Evolutionary conservation across 53 echinoderm and acorn worm species (phyloP), one percentile per base, ranked within the genome.

Genomic region (Stichopus horrens): DNA sequence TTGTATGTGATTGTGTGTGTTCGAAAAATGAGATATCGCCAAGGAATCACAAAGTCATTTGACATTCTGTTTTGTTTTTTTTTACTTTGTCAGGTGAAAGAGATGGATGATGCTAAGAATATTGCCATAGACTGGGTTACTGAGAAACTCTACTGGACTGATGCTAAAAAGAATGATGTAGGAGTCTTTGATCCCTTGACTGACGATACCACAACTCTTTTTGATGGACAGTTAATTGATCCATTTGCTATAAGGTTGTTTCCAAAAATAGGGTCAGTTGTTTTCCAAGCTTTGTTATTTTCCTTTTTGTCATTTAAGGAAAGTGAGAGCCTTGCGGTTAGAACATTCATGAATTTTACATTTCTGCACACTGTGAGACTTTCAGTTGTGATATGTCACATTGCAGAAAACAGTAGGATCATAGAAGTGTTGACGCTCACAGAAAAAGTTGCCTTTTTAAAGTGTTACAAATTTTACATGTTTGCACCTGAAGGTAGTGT

Each of bases 51-150:
- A 37, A 37, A 37, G 37, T 37, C 37, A 37, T 37, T 37, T 37
- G 37, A 37, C 37, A 37, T 37, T 22, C 6, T 65, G 58, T 21
- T 14, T 55, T 58, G 8, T 54, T 85, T 21, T 52, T 5, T 37
- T 37, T 37, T 37, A 37, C 37, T 37, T 11, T 60, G 4, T 21
- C 75, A 96, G 96, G 58, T 95, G 5, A 55, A 81, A 16, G 88
- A 77, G 20, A 63, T 97, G 54, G 87, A 83, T 14, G 8, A 91
- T 5, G 94, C 94, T 0, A 86, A 86, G 19, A 91, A 89, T 16
- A 83, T 97, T 14, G 93, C 97, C 16, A 75, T 97, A 0, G 95
- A 97, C 84, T 97, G 97, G 97, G 76, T 93, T 55, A 75, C 86
- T 60, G 54, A 86, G 21, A 91, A 90, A 57, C 80, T 97, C 16